These are phyloP conservation scores for Homalodisca vitripennis DNA, from an alignment of 1,140 invertebrate genomes.

Conservation along the genomic window DNA sequence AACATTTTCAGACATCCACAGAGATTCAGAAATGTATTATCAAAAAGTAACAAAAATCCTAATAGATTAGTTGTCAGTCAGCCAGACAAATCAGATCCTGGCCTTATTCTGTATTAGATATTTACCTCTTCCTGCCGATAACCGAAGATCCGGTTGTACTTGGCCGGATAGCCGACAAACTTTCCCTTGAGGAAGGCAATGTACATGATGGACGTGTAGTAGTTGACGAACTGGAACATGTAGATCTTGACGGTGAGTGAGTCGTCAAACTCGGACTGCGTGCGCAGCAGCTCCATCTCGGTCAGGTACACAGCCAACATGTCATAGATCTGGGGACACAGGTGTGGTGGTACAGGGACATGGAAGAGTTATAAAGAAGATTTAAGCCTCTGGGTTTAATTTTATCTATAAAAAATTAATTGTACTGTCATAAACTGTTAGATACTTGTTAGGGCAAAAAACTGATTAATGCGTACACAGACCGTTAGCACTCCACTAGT, in stretches of 20 bases:
- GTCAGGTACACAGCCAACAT: conserved; percentile 89
- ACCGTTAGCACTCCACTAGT: no score
- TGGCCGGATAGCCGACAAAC: conserved; percentile 79
- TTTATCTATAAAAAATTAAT: no score
- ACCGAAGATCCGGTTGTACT: conserved; percentile 72
- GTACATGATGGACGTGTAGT: conserved; percentile 98
- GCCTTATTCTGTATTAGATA: background rate
- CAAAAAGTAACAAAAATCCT: background rate
- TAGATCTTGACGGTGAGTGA: conserved; percentile 97
- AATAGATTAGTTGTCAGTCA: no score
- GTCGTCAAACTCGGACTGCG: conserved; percentile 97
- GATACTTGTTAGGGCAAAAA: background rate
- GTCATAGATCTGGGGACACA: conserved; percentile 72
- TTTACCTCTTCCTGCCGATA: conserved; percentile 83
- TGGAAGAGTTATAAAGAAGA: no score
- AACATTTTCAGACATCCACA: no score
- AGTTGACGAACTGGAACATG: conserved; percentile 97
- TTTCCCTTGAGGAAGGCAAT: conserved; percentile 98
- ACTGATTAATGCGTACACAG: background rate
- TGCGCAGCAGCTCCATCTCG: conserved; percentile 90
- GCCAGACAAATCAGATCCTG: background rate
- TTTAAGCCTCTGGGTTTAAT: no score
- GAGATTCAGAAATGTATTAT: background rate
- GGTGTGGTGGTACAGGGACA: no score
- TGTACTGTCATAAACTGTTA: background rate